Evolutionary conservation across 2,797 vertebrate species (phyloP), one percentile per base, ranked within the genome.

Genomic region (Spheniscus humboldti): DNA sequence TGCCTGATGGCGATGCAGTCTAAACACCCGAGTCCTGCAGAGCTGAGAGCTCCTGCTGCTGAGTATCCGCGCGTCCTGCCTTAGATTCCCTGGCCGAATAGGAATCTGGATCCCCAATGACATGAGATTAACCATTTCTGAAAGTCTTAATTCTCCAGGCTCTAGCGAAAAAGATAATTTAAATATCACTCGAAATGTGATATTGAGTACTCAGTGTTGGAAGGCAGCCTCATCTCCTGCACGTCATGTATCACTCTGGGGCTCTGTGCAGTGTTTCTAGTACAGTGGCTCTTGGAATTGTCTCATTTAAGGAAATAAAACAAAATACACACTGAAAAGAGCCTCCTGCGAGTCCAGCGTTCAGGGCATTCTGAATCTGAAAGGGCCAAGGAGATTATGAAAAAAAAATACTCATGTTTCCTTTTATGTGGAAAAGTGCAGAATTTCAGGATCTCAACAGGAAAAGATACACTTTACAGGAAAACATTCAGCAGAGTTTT

Each of bases 231-330:
- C 0, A 0, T 28, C 47, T 76, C 67, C 52, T 56, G 56, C 43
- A 10, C 1, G 3, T 13, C 1, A 0, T 10, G 50, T 43, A 6
- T 13, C 16, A 3, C 27, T 63, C 57, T 47, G 69, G 60, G 74
- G 43, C 25, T 76, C 71, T 30, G 52, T 11, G 35, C 41, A 7
- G 37, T 2, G 9, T 10, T 64, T 71, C 60, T 83, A 45, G 3
- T n/a, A 31, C 15, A 50, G 59, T 14, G 9, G 37, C 33, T 72
- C 52, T 68, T 50, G 15, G 86, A 59, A 9, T 20, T 35, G 7
- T 57, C 37, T 43, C 20, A 3, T 76, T 67, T 47, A 37, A 41
- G 27, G 45, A 35, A 53, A 39, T 68, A 41, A 64, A 71, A 53
- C 24, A 41, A 91, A 89, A 33, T 0, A 22, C 12, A 22, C 35